These are phyloP conservation scores for Electrona antarctica DNA, from an alignment of 2,113 vertebrate genomes.

Conservation along the genomic window DNA sequence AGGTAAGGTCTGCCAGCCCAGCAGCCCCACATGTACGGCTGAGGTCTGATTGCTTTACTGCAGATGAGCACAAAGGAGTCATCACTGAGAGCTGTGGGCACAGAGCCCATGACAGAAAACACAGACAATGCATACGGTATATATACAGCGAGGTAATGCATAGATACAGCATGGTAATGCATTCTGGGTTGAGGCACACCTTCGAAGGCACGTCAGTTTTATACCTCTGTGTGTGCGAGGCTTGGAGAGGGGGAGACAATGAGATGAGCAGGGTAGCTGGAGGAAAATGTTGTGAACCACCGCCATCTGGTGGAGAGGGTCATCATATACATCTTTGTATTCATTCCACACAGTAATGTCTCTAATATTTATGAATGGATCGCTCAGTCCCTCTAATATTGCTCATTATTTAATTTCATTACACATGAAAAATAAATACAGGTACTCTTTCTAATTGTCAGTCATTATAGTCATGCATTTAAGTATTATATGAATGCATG, in stretches of 20 bases:
- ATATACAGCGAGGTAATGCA: conserved; percentile 40
- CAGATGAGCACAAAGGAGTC: conserved; percentile 37
- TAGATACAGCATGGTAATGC: conserved; percentile 44
- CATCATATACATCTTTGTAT: conserved; percentile 5
- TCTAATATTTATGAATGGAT: neutral
- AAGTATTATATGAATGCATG: too few species aligned
- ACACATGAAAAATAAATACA: too few species aligned
- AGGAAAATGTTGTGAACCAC: conserved; percentile 76
- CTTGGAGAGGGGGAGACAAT: conserved; percentile 11
- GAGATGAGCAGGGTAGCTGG: neutral
- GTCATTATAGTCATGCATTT: neutral
- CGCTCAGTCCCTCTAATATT: neutral
- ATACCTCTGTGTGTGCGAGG: conserved; percentile 6
- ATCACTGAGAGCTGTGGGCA: conserved; percentile 41
- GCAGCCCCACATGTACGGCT: too few species aligned
- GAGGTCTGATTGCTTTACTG: conserved; percentile 1
- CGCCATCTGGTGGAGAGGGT: conserved; percentile 86
- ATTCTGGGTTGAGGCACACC: conserved; percentile 52
- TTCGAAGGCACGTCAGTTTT: conserved; percentile 36
- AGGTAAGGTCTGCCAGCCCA: conserved; percentile 78
- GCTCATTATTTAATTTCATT: neutral
- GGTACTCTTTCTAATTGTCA: neutral
- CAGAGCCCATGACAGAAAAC: conserved; percentile 29
- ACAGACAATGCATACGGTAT: conserved; percentile 27
- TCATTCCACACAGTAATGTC: neutral